These are phyloP conservation scores for Papilio gigon DNA, from an alignment of 2,888 invertebrate genomes.

Conservation along the genomic window DNA sequence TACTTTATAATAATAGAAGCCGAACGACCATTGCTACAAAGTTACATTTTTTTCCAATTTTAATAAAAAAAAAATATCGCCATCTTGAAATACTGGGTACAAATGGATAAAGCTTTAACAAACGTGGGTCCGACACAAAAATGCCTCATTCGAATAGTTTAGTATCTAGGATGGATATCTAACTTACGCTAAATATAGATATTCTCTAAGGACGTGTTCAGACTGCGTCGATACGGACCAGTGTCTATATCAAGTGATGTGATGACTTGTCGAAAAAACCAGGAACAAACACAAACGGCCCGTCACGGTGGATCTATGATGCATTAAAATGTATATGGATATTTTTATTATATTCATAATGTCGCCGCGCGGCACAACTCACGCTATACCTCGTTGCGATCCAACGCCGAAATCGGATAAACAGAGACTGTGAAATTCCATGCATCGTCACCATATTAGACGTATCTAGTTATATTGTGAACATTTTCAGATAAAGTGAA, in stretches of 20 bases:
- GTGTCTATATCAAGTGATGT: slow-evolving; percentile 25
- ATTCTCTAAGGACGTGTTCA: slow-evolving; percentile 39
- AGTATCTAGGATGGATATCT: slow-evolving; percentile 28
- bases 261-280: neutral
- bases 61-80: slow-evolving; percentile 19
- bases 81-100: neutral
- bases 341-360: neutral
- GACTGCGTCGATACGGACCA: slow-evolving; percentile 29
- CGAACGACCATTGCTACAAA: neutral
- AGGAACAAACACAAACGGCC: neutral
- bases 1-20: too few species aligned
- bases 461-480: neutral
- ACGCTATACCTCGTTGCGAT: neutral
- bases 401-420: neutral
- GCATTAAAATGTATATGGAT: neutral
- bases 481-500: neutral
- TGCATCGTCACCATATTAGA: neutral
- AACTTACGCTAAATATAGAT: slow-evolving; percentile 39
- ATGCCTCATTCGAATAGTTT: slow-evolving; percentile 26
- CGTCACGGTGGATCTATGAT: neutral
- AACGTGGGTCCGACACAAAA: slow-evolving; percentile 2
- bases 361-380: neutral
- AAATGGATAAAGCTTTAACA: slow-evolving; percentile 32
- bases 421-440: neutral
- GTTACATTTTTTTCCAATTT: neutral